phyloP scores from a whole-genome alignment of 2,797 vertebrate genomes.

The Falco berigora region DNA sequence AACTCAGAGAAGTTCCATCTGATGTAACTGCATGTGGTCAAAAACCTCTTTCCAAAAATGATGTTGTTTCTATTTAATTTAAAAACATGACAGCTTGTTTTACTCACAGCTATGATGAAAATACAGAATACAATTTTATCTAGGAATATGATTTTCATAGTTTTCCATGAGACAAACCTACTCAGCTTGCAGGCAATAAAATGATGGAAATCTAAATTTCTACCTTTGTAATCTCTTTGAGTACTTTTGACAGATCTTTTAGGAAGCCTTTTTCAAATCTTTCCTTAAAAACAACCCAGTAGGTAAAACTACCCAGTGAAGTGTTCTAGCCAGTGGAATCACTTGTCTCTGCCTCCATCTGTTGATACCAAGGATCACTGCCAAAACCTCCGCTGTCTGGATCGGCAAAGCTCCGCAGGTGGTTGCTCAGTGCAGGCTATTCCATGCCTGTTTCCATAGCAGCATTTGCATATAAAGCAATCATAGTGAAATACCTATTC shows the following conservation, averaged over 20 bases:
- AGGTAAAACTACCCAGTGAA: neutral
- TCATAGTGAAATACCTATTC: neutral
- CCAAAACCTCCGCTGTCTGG: neutral
- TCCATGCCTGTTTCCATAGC: neutral
- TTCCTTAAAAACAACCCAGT: neutral
- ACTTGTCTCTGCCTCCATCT: neutral
- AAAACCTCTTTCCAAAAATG: neutral
- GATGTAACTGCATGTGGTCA: no score
- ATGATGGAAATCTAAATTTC: neutral
- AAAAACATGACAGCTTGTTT: neutral
- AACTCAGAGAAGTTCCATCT: neutral
- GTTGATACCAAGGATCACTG: neutral
- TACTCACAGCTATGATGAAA: neutral
- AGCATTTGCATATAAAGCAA: neutral
- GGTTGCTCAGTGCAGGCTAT: neutral
- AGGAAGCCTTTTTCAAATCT: neutral
- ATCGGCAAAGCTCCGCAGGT: neutral
- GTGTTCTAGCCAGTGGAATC: neutral
- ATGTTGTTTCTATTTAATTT: neutral
- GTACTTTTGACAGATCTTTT: neutral
- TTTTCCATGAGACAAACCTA: neutral
- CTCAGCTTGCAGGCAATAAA: neutral
- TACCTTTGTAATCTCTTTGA: neutral
- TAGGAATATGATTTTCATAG: neutral
- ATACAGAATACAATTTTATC: neutral